Evolutionary conservation across 2,888 invertebrate species (phyloP), one percentile per base, ranked within the genome.

Genomic region (Catocala fraxini): DNA sequence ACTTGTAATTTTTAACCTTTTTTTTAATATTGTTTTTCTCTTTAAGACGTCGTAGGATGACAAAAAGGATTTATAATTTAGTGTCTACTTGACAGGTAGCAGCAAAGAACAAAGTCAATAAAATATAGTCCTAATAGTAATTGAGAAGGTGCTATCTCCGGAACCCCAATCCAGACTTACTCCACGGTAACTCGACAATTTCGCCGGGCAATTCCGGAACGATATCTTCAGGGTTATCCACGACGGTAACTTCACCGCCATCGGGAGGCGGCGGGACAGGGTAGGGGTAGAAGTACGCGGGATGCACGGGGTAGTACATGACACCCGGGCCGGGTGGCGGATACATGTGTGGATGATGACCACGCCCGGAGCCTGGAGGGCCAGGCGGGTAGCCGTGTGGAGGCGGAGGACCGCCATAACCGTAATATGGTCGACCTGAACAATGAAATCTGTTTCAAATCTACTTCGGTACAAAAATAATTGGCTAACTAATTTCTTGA

Each of bases 161-260:
- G 55, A 39, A 69, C 65, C 68, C 79, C 75, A 72, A 76, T 76
- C 80, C 81, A 80, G 80, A 93, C 94, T 94, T 92, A 94, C 94
- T 92, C 90, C 91, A 94, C 61, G 94, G 94, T 68, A 94, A 85
- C 81, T 93, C 93, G 81, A 94, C 94, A 49, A 89, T 91, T 76
- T 94, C 94, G 65, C 94, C 94, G 48, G 93, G 91, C 68, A 93
- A 87, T 81, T 89, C 88, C 6, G 94, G 93, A 49, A 83, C 85
- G 12, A 82, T 79, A 43, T 90, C 90, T 51, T 75, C 79, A 42
- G 85, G 85, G 49, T 82, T 79, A 53, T 88, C 87, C 56, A 88
- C 89, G 61, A 89, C 84, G 63, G 85, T 81, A 64, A 88, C 84
- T 47, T 74, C 71, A 6, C 79, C 80, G 42, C 80, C 83, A 6